These are phyloP conservation scores for Drymodes brunneopygia DNA, from an alignment of 2,113 vertebrate genomes.

Conservation along the genomic window DNA sequence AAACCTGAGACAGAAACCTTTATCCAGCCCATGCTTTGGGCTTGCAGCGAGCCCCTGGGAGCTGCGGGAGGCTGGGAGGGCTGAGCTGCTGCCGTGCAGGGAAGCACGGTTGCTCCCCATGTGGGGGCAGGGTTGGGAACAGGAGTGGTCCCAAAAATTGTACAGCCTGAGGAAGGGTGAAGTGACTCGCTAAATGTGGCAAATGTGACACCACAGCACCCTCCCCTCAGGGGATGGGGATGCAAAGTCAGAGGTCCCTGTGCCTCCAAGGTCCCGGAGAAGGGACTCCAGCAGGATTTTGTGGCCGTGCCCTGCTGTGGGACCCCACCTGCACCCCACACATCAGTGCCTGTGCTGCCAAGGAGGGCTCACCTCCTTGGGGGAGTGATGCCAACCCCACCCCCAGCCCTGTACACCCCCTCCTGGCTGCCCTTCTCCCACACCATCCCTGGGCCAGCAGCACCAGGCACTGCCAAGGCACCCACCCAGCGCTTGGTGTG, in stretches of 20 bases:
- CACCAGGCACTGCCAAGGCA: background rate
- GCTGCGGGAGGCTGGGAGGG: background rate
- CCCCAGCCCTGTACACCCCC: fast-evolving
- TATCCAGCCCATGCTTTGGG: background rate
- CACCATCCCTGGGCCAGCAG: background rate
- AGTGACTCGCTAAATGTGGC: background rate
- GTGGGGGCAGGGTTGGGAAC: background rate
- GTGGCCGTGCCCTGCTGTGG: background rate
- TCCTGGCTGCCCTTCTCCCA: background rate
- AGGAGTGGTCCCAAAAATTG: background rate
- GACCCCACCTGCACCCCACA: background rate
- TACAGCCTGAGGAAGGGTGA: background rate
- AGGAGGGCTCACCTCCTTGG: background rate
- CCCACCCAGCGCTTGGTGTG: fast-evolving
- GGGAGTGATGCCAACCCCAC: fast-evolving
- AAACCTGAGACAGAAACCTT: background rate
- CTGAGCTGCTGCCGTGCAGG: background rate
- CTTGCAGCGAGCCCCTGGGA: background rate
- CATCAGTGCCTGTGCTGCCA: fast-evolving
- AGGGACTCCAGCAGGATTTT: background rate
- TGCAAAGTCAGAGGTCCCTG: background rate
- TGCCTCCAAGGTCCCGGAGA: fast-evolving
- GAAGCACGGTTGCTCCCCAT: background rate
- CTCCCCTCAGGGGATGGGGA: background rate
- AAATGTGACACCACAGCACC: fast-evolving